phyloP scores from a whole-genome alignment of 2,113 vertebrate species.

The Misgurnus mizolepis region DNA sequence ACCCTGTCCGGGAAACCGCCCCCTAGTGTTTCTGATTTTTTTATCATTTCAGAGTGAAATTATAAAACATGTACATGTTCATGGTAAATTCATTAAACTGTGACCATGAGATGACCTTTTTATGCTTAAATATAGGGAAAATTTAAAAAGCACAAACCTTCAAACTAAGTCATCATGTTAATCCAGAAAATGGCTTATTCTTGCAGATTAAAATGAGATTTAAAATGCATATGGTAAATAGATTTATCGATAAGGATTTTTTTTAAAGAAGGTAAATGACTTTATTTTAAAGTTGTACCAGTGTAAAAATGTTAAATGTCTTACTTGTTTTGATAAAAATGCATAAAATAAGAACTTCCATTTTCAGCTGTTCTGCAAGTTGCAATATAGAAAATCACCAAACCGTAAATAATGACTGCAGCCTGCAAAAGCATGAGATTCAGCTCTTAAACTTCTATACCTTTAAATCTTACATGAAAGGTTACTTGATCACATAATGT shows the following conservation, averaged over 20 bases:
- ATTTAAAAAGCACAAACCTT: conserved; percentile 74
- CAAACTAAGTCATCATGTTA: conserved; percentile 31
- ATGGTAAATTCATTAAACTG: too few species aligned
- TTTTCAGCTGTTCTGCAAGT: conserved; percentile 27
- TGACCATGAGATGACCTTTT: neutral
- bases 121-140: conserved; percentile 59
- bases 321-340: conserved; percentile 31
- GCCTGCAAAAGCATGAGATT: conserved; percentile 68
- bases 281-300: neutral
- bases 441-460: conserved; percentile 56
- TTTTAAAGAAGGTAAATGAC: neutral
- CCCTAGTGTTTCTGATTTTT: too few species aligned
- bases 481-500: neutral
- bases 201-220: neutral
- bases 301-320: conserved; percentile 16
- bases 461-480: conserved; percentile 52
- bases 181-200: neutral
- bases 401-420: conserved; percentile 47
- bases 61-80: too few species aligned
- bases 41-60: too few species aligned
- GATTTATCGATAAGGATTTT: neutral
- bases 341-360: conserved; percentile 17
- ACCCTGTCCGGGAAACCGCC: too few species aligned
- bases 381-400: conserved; percentile 52
- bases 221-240: neutral